These are phyloP conservation scores for Dorcus hopei DNA, from an alignment of 2,888 invertebrate species.

Conservation along the genomic window DNA sequence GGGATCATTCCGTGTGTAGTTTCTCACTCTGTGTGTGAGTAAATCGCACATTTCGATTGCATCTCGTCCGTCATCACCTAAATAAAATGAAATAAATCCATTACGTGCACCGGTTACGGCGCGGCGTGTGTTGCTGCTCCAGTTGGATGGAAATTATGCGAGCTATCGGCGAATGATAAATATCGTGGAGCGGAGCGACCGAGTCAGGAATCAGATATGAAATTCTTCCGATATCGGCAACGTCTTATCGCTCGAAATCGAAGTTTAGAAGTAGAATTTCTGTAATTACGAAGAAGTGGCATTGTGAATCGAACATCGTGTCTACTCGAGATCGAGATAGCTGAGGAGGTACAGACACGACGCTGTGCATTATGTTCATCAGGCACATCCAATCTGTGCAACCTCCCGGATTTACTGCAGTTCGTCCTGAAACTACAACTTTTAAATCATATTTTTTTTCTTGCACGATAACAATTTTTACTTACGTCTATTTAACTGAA, in stretches of 20 bases:
- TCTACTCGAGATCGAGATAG: conserved; percentile 16
- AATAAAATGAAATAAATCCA: too few relatives aligned
- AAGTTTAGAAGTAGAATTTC: conserved; percentile 24
- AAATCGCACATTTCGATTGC: too few relatives aligned
- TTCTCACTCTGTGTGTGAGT: too few relatives aligned
- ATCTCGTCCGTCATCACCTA: too few relatives aligned
- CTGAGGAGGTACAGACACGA: conserved; percentile 13
- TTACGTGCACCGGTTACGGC: too few relatives aligned
- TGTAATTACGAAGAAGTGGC: conserved; percentile 28
- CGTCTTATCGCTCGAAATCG: conserved; percentile 25
- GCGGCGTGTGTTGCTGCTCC: too few relatives aligned
- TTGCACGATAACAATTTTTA: background rate
- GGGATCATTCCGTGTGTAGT: too few relatives aligned
- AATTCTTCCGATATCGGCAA: conserved; percentile 14
- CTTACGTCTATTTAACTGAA: background rate
- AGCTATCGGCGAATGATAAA: background rate
- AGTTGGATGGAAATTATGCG: too few relatives aligned
- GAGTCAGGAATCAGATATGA: background rate
- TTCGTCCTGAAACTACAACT: too few relatives aligned
- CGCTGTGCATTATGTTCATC: conserved; percentile 16
- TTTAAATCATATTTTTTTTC: background rate
- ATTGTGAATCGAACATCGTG: conserved; percentile 25
- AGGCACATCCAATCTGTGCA: conserved; percentile 8
- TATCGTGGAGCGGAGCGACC: background rate
- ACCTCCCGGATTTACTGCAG: background rate